Base-by-base conservation (phyloP, 2,888 invertebrate genomes). In the Hyposoter dolosus region DNA sequence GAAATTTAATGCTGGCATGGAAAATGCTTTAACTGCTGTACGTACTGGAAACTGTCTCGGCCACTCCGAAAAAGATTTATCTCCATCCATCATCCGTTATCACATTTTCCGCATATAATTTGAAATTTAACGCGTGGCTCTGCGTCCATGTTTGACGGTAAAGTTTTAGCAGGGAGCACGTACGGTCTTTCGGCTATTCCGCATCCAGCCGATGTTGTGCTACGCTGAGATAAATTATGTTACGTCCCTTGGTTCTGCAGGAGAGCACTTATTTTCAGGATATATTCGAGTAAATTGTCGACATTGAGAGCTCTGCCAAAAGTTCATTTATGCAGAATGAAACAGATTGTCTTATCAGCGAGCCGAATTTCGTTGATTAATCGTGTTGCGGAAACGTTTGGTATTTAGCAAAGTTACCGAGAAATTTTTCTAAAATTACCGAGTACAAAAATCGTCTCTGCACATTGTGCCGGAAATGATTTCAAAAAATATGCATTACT, bases 51-150 rank as follows among this genome's bases (percentile, higher is more conserved):
- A 60, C 15, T 28, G 28, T 60, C 68, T 17, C 7, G 19, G 7
- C 4, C 45, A 5, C 40, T 19, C 45, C 17, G 28, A 69, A 9
- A 17, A 47, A 69, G 69, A 69, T 69, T 69, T 47, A 69, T 28
- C 40, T 32, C 28, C 40, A 69, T 69, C 47, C 45, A 69, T 69
- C 69, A 69, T 69, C 9, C 28, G 28, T 69, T 69, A 63, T 72
- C 71, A 60, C 47, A 80, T 60, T 47, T 65, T 71, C 19, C 4
- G n/a, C 23, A 35, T 15, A 47, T 69, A 47, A 47, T 69, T 47
- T 69, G 28, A 12, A 69, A 69, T 28, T 69, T 47, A 47, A 69
- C 47, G 28, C 28, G 10, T 7, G 47, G 28, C 17, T 47, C 23
- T 69, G 69, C 28, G 47, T 28, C 19, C 69, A 17, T 60, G 28